Evolutionary conservation across 1,140 invertebrate species (phyloP).

Genomic region (Spodoptera frugiperda): DNA sequence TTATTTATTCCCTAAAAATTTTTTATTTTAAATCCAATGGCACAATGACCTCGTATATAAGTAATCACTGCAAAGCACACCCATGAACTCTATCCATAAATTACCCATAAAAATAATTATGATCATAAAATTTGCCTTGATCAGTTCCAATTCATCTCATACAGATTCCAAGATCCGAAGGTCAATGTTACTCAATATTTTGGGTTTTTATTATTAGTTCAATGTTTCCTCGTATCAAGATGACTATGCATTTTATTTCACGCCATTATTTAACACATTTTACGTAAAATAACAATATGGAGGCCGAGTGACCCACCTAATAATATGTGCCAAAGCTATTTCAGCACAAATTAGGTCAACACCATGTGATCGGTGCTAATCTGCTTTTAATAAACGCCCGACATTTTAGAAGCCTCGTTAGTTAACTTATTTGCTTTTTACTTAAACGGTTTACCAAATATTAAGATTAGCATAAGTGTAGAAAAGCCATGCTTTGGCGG

Average conservation of each 20-base stretch:
- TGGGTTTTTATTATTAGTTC: constrained; percentile 2
- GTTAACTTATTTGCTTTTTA: background rate
- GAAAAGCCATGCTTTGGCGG: too few species aligned
- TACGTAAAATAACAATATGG: background rate
- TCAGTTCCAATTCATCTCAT: constrained; percentile 6
- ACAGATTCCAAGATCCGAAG: constrained; percentile 8
- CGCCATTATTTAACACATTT: constrained; percentile 22
- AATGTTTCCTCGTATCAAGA: constrained; percentile 1
- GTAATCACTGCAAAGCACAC: background rate
- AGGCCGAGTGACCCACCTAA: background rate
- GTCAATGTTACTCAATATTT: background rate
- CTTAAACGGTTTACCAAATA: background rate
- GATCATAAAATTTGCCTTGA: constrained; percentile 18
- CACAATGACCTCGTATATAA: background rate
- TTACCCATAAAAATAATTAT: constrained; percentile 27
- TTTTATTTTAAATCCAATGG: background rate
- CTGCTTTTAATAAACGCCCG: constrained; percentile 20
- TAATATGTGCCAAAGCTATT: background rate
- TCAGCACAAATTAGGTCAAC: constrained; percentile 23
- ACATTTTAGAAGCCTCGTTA: constrained; percentile 12
- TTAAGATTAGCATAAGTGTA: too few species aligned
- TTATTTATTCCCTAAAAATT: too few species aligned
- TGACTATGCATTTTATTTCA: background rate
- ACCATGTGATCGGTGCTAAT: constrained; percentile 26
- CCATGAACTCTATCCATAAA: constrained; percentile 38